Base-by-base conservation (phyloP, 2,797 vertebrate species). In the Yasuhikotakia modesta region DNA sequence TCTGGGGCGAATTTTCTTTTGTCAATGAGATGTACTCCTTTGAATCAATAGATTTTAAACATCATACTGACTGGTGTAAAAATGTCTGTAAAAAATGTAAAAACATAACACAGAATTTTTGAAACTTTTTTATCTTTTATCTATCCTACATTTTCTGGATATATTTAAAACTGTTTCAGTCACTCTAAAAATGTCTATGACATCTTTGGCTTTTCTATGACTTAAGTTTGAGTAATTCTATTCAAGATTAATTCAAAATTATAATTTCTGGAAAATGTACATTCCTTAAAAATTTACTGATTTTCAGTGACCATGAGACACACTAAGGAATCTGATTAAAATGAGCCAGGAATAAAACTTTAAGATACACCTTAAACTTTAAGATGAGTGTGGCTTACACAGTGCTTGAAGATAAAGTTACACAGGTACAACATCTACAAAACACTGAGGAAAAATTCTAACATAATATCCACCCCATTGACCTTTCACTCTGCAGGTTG, bases 401-500 rank as follows among this genome's bases (percentile, higher is more conserved):
- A 22, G 24, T 16, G 50, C 7, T 27, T 21, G 46, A 50, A 35
- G 30, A 43, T 16, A 67, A 50, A 52, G 39, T 61, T 53, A 13
- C 27, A 53, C 45, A 50, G 68, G 61, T 43, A 61, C 8, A 58
- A 50, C 57, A 35, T 22, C 24, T 35, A 5, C 21, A 19, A 13
- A 2, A 19, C 1, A 50, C 17, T 3, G 16, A 17, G 19, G 27
- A 67, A 27, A 70, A 32, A 45, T 2, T 16, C 72, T 61, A 68
- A 76, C 55, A 73, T 81, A 66, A 81, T 77, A 73, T 83, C 58
- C 35, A 69, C 50, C 76, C 73, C 63, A 78, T 17, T 66, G 61
- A 70, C 35, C 79, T 58, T 53, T 16, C 21, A 73, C 53, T 67
- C 39, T 39, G 53, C 12, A 48, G 65, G 69, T 39, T 76, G 61